These are phyloP conservation scores for Philaethria dido DNA, from an alignment of 2,888 invertebrate species.

Conservation along the genomic window DNA sequence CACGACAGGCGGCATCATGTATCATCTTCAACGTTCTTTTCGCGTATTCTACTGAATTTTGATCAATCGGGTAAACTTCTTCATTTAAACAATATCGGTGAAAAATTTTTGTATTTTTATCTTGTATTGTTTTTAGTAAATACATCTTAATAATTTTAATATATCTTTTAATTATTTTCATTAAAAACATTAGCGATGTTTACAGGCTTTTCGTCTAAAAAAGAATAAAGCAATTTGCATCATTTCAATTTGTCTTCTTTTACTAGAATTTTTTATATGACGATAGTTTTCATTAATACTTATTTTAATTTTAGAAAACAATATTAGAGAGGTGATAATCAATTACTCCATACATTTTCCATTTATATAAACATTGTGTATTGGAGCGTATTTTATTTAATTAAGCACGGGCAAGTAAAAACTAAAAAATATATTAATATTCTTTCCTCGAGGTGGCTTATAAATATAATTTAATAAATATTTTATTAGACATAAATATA, in stretches of 20 bases:
- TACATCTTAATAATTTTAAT: not conserved
- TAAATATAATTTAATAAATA: not conserved
- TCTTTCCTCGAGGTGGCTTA: not conserved
- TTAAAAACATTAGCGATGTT: no score
- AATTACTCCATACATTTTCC: constrained; percentile 5
- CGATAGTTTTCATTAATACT: not conserved
- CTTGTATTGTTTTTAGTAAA: not conserved
- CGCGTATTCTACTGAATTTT: constrained; percentile 1
- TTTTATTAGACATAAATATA: no score
- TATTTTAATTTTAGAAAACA: not conserved
- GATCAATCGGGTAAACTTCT: not conserved
- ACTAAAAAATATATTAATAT: no score
- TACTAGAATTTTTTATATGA: not conserved
- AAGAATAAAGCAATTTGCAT: no score
- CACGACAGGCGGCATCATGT: no score
- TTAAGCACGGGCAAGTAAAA: not conserved
- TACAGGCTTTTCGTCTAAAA: no score
- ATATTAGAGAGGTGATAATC: not conserved
- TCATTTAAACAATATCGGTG: not conserved
- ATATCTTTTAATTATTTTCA: not conserved
- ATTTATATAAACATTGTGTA: not conserved
- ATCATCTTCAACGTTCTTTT: not conserved
- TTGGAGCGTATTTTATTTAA: constrained; percentile 2
- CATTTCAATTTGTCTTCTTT: not conserved
- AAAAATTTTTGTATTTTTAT: not conserved